Conservation (phyloP, 2,797 vertebrate species). For the Erithacus rubecula region DNA sequence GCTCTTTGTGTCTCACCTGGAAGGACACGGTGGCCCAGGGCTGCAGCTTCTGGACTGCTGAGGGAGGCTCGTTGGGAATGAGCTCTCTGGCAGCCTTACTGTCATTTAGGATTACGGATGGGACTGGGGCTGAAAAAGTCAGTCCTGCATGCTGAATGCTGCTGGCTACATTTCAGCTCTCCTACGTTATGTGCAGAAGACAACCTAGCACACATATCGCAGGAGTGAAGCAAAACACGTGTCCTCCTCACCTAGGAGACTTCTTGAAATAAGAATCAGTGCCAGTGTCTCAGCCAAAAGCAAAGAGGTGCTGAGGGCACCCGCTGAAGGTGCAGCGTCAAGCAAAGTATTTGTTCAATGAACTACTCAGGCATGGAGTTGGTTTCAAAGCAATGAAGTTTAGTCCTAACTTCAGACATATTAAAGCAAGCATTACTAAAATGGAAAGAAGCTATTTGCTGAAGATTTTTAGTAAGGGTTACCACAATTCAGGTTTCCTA, state of each 20-base stretch:
- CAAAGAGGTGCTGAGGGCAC: not conserved
- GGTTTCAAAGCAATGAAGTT: not conserved
- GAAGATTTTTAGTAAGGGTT: not conserved
- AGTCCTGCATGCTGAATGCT: not conserved
- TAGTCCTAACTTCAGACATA: not conserved
- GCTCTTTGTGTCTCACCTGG: not conserved
- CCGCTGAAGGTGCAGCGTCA: not conserved
- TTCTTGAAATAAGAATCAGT: not conserved
- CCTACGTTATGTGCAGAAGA: accelerated
- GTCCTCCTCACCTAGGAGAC: not conserved
- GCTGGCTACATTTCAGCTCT: not conserved
- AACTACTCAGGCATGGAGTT: not conserved
- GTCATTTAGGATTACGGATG: not conserved
- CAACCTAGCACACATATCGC: not conserved
- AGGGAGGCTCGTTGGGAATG: accelerated
- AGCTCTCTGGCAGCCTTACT: not conserved
- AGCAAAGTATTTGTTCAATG: not conserved
- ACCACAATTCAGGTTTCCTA: not conserved
- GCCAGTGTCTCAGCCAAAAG: not conserved
- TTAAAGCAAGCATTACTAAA: not conserved
- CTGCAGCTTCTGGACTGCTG: not conserved
- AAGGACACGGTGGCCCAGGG: not conserved
- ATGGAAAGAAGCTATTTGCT: not conserved
- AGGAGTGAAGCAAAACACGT: accelerated
- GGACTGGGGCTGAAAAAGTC: not conserved